Evolutionary conservation across 2,888 invertebrate genomes (phyloP).

Genomic region (Lagria hirta): DNA sequence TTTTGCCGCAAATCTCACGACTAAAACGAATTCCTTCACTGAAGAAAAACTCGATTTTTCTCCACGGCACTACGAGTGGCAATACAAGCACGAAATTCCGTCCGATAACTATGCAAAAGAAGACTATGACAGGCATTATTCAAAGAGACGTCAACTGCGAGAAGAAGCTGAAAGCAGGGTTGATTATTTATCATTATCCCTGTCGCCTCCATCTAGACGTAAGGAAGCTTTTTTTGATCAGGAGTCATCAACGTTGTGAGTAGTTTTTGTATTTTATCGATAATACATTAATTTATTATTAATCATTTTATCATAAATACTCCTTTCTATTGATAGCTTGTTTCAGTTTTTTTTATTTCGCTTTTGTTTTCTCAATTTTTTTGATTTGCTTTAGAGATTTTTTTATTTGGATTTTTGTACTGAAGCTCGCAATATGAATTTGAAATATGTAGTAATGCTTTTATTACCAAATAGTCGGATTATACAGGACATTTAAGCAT

Average conservation of each 20-base stretch:
- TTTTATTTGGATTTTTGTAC: too few relatives aligned
- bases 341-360: too few relatives aligned
- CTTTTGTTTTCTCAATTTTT: too few relatives aligned
- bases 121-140: constrained; percentile 30
- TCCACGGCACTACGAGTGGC: constrained; percentile 28
- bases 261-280: constrained; percentile 19
- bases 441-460: too few relatives aligned
- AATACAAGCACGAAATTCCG: constrained; percentile 37
- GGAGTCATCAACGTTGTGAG: constrained; percentile 43
- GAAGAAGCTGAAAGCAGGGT: constrained; percentile 37
- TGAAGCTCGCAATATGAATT: too few relatives aligned
- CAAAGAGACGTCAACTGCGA: constrained; percentile 28
- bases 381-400: too few relatives aligned
- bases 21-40: constrained; percentile 5
- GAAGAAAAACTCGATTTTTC: constrained; percentile 14
- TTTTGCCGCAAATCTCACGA: constrained; percentile 4
- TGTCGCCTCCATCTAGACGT: constrained; percentile 44
- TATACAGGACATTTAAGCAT: too few relatives aligned
- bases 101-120: constrained; percentile 31
- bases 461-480: too few relatives aligned
- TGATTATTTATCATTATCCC: constrained; percentile 48
- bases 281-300: background rate
- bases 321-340: too few relatives aligned
- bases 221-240: constrained; percentile 36
- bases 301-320: too few relatives aligned